Evolutionary conservation across 2,797 vertebrate genomes (phyloP).

Genomic region (Lophotriccus pileatus): DNA sequence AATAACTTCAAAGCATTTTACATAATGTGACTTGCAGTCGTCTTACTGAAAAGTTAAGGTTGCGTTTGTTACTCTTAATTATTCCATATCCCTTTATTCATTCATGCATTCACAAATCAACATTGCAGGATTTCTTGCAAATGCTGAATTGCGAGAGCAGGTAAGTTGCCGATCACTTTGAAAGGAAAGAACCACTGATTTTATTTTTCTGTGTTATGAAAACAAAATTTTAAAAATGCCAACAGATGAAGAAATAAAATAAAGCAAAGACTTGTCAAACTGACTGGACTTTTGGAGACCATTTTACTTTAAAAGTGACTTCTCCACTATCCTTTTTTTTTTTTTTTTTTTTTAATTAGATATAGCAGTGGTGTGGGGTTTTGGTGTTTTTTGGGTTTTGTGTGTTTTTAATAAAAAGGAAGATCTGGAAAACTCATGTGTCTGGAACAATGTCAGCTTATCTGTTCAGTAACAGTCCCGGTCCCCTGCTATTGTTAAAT

Average conservation of each 20-base stretch:
- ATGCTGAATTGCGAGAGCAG: background rate
- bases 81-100: background rate
- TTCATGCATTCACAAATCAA: background rate
- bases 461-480: background rate
- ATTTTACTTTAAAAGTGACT: background rate
- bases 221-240: background rate
- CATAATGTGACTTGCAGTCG: background rate
- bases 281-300: background rate
- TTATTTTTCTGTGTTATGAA: background rate
- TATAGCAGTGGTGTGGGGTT: background rate
- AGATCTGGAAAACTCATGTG: background rate
- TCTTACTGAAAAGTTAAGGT: background rate
- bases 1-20: background rate
- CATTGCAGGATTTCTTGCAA: background rate
- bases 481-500: constrained; percentile 21
- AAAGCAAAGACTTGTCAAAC: background rate
- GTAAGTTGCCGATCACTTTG: background rate
- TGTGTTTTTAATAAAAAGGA: background rate
- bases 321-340: background rate
- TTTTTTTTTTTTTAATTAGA: background rate
- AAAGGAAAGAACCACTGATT: background rate
- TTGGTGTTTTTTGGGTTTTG: background rate
- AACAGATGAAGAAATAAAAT: background rate
- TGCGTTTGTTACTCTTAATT: background rate
- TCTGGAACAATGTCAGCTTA: background rate